Conservation (phyloP, 2,113 vertebrate genomes). For the Sarotherodon lohbergeri region DNA sequence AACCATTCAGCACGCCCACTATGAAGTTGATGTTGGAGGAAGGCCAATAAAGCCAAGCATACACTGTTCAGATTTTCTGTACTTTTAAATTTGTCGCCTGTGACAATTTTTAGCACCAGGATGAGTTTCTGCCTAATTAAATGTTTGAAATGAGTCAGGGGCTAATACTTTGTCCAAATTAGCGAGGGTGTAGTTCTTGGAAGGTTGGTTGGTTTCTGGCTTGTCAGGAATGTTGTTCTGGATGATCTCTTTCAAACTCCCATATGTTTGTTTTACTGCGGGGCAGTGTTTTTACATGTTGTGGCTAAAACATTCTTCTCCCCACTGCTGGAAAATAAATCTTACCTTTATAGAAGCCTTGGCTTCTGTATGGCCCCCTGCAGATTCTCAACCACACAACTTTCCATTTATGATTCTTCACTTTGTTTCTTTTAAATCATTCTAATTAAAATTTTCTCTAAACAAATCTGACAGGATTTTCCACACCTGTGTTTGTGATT, state of each 20-base stretch:
- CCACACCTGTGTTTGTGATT: background rate
- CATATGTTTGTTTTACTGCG: background rate
- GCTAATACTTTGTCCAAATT: background rate
- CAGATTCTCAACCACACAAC: background rate
- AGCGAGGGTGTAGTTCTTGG: background rate
- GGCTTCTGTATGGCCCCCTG: background rate
- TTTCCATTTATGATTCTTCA: background rate
- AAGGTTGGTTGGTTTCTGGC: background rate
- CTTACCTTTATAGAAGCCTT: background rate
- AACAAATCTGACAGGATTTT: background rate
- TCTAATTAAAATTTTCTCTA: background rate
- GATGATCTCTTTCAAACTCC: background rate
- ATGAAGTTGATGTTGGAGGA: background rate
- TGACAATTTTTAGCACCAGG: background rate
- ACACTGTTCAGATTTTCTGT: background rate
- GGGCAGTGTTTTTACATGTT: background rate
- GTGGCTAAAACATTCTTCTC: background rate
- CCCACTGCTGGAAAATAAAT: background rate
- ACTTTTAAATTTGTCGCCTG: background rate
- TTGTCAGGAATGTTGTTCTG: background rate
- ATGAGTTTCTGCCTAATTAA: background rate
- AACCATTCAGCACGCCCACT: background rate
- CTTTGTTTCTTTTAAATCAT: background rate
- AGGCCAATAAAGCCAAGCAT: background rate
- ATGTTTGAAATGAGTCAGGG: background rate